Evolutionary conservation across 2,797 vertebrate genomes (phyloP).

Genomic region (Acipenser oxyrinchus): DNA sequence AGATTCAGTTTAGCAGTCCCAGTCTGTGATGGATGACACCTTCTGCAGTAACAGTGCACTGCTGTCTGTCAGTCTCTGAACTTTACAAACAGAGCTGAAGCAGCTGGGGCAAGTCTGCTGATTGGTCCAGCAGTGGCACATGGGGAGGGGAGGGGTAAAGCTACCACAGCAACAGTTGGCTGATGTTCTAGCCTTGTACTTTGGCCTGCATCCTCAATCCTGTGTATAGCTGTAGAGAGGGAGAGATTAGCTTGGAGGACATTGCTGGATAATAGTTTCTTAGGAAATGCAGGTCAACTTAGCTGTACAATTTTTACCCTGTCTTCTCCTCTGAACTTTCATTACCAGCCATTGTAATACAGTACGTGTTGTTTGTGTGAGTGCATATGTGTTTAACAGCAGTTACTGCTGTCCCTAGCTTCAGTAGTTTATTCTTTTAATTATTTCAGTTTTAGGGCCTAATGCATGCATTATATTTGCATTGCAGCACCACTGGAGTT

Average conservation of each 20-base stretch:
- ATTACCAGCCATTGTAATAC: background rate
- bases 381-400: too few species aligned
- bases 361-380: too few species aligned
- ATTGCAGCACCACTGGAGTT: too few species aligned
- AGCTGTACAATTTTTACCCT: constrained; percentile 1
- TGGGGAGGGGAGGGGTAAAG: constrained; percentile 19
- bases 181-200: constrained; percentile 41
- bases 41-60: constrained; percentile 34
- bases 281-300: background rate
- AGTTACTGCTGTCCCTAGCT: too few species aligned
- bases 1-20: constrained; percentile 16
- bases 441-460: too few species aligned
- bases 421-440: too few species aligned
- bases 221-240: constrained; percentile 9
- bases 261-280: constrained; percentile 28
- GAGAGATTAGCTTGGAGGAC: constrained; percentile 34
- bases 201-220: constrained; percentile 43
- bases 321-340: background rate
- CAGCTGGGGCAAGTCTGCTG: constrained; percentile 22
- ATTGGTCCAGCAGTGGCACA: constrained; percentile 34
- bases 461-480: too few species aligned
- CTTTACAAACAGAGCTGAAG: constrained; percentile 32
- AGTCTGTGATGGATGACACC: constrained; percentile 39
- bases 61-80: constrained; percentile 42
- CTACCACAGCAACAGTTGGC: constrained; percentile 38